Evolutionary conservation across 2,797 vertebrate species (phyloP).

Genomic region (Loris lydekkerianus): DNA sequence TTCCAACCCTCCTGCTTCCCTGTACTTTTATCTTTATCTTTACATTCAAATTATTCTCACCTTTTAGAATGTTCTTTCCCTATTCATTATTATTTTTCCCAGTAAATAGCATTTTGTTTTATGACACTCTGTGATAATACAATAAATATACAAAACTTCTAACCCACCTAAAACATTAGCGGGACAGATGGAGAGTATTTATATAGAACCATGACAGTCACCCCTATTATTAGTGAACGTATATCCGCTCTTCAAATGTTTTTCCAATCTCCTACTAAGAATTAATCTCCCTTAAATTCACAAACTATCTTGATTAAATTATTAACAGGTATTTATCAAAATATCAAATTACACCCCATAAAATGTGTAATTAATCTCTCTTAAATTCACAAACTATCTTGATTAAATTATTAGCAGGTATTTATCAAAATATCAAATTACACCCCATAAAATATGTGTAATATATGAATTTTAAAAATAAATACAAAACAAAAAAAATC

Average conservation of each 20-base stretch:
- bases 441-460: not conserved
- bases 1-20: not conserved
- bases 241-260: slow-evolving; percentile 25
- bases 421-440: not conserved
- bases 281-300: not conserved
- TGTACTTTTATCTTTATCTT: not conserved
- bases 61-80: not conserved
- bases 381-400: not conserved
- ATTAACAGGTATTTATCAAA: not conserved
- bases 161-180: slow-evolving; percentile 92
- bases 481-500: not conserved
- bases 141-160: slow-evolving; percentile 99
- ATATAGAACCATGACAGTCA: slow-evolving; percentile 91
- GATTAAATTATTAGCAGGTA: not conserved
- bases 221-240: slow-evolving; percentile 60
- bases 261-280: not conserved
- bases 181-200: slow-evolving; percentile 91
- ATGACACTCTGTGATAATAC: slow-evolving; percentile 93
- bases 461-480: not conserved
- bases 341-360: not conserved
- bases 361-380: not conserved
- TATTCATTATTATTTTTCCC: slow-evolving; percentile 38
- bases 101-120: slow-evolving; percentile 91
- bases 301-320: not conserved
- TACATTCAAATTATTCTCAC: slow-evolving; percentile 16